A percentile compares a stretch with the other conserved stretches of the same genome.
Evolutionary conservation across 2,113 vertebrate genomes (phyloP).

Genomic region (Ictalurus punctatus): DNA sequence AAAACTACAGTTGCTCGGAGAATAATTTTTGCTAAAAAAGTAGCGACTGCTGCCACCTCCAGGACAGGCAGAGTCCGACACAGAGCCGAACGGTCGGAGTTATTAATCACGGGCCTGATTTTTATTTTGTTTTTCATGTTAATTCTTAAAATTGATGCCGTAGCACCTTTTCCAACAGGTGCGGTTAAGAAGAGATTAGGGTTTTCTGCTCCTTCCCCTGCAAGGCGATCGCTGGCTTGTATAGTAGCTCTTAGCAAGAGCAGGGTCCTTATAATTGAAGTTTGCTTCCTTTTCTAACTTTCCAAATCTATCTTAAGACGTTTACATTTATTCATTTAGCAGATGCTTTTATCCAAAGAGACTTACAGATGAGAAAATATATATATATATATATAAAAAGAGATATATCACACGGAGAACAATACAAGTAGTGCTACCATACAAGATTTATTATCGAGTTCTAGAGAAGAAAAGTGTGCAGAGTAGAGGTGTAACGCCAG

Average conservation of each 20-base stretch:
- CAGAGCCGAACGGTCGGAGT: background rate
- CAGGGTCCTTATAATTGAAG: constrained; percentile 75
- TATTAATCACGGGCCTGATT: background rate
- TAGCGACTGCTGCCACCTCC: constrained; percentile 90
- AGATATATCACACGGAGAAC: no score
- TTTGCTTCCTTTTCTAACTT: background rate
- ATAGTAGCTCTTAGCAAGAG: constrained; percentile 77
- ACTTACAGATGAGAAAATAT: no score
- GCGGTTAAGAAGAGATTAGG: background rate
- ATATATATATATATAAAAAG: no score
- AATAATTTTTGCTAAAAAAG: constrained; percentile 63
- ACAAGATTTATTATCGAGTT: no score
- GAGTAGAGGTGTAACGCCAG: no score
- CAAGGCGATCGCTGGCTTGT: constrained; percentile 65
- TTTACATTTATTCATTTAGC: no score
- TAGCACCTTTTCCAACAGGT: background rate
- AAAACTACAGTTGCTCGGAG: background rate
- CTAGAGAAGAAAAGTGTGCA: no score
- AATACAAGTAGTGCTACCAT: no score
- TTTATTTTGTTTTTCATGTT: background rate
- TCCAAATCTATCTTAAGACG: background rate
- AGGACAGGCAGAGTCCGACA: constrained; percentile 62
- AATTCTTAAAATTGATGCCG: background rate
- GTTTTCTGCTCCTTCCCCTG: constrained; percentile 37
- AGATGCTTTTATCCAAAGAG: no score